Evolutionary conservation across 2,888 invertebrate species (phyloP).

Genomic region (Smittia aterrima): DNA sequence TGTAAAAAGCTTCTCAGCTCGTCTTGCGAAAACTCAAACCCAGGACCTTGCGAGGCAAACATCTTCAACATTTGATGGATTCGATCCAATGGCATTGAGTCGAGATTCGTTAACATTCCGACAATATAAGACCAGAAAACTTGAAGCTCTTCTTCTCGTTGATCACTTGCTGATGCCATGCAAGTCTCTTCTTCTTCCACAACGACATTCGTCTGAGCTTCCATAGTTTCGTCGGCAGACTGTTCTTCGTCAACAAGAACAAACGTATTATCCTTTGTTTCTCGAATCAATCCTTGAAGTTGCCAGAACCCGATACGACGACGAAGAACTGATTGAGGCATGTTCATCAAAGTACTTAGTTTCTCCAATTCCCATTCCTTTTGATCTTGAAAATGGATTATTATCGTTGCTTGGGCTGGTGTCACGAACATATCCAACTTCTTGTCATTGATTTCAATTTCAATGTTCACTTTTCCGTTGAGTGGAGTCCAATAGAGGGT

Average conservation of each 20-base stretch:
- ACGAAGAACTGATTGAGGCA: constrained; percentile 80
- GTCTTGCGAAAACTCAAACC: constrained; percentile 82
- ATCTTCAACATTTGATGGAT: constrained; percentile 96
- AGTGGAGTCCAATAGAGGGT: constrained; percentile 93
- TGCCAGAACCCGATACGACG: constrained; percentile 93
- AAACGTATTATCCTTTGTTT: constrained; percentile 72
- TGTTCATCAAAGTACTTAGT: constrained; percentile 78
- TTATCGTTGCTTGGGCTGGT: constrained; percentile 90
- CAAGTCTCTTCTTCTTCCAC: constrained; percentile 94
- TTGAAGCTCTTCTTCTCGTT: constrained; percentile 77
- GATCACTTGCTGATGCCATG: constrained; percentile 92
- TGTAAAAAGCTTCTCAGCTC: constrained; percentile 88
- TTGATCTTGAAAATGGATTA: constrained; percentile 89
- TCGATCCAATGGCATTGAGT: constrained; percentile 83
- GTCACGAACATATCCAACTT: constrained; percentile 80
- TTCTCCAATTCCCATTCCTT: constrained; percentile 84
- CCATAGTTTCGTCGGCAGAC: constrained; percentile 58
- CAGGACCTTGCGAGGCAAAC: constrained; percentile 92
- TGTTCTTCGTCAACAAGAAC: constrained; percentile 67
- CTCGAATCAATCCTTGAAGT: constrained; percentile 82
- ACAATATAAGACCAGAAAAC: constrained; percentile 94
- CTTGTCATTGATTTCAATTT: constrained; percentile 81
- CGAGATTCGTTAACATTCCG: constrained; percentile 94
- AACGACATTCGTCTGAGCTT: constrained; percentile 60
- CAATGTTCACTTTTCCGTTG: constrained; percentile 85